Evolutionary conservation across 1,140 invertebrate species (phyloP).

Genomic region (Scaptomyza pallida): DNA sequence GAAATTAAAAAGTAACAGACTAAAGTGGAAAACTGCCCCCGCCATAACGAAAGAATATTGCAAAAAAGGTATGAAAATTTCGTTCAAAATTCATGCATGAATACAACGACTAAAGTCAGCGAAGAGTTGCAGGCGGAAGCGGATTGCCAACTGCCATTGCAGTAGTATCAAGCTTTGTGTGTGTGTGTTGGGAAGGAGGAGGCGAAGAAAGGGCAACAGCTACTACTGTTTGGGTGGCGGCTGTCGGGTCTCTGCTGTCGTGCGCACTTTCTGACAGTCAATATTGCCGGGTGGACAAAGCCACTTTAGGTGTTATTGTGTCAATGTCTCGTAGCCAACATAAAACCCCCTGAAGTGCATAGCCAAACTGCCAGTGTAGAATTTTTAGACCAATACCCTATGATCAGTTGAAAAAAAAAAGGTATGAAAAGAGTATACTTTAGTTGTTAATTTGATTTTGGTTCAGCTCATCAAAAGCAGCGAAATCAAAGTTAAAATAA

Average conservation of each 20-base stretch:
- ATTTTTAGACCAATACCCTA: constrained; percentile 31
- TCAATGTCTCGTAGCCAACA: constrained; percentile 63
- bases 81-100: constrained; percentile 78
- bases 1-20: constrained; percentile 80
- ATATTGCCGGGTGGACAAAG: constrained; percentile 78
- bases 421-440: not conserved
- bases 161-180: constrained; percentile 3
- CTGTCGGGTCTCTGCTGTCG: constrained; percentile 60
- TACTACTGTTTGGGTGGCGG: constrained; percentile 40
- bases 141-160: constrained; percentile 26
- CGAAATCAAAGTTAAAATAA: no score
- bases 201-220: constrained; percentile 14
- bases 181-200: not conserved
- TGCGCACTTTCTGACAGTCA: constrained; percentile 78
- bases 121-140: constrained; percentile 37
- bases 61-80: constrained; percentile 76
- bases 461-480: not conserved
- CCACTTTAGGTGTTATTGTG: constrained; percentile 82
- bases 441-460: not conserved
- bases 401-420: not conserved
- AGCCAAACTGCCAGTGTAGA: constrained; percentile 49
- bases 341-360: constrained; percentile 39
- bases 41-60: constrained; percentile 61
- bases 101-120: constrained; percentile 57
- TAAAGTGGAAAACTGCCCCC: constrained; percentile 46